Base-by-base conservation (phyloP, 2,113 vertebrate species). In the Brevimyrus niger region DNA sequence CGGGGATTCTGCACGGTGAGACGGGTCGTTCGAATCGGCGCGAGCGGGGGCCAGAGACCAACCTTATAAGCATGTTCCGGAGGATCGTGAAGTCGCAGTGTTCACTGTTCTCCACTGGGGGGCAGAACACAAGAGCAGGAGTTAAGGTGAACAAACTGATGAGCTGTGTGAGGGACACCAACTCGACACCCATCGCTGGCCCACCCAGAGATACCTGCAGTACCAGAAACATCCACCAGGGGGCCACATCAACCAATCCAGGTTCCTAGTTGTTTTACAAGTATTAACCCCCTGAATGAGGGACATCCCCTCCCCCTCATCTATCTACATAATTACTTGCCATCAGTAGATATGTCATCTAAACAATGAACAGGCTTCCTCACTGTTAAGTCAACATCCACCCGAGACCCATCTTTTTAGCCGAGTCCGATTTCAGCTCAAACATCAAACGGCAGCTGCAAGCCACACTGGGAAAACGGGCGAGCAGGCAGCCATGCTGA, bases 61-160 rank as follows among this genome's bases (percentile, higher is more conserved):
- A 98, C 98, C 98, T 97, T 96, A 99, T 99, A 89, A 98, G 97
- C 98, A 99, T 98, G 95, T 99, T 98, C 91, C 98, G 95, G 88
- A 99, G 96, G 93, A 99, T 98, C 89, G 97, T 98, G 93, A 99
- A 99, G 90, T 99, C 98, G 94, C 98, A 99, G 95, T 99, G 98
- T 85, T 99, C 98, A 73, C 97, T 96, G 15, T 99, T 99, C 94
- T 99, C 98, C 94, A 99, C 98, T 99, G 93, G 48, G 90, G 89
- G 92, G 88, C 89, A 92, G 91, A 87, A 10, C 58, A 8, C 11
- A 6, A n/a, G 83, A 38, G 10, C 7, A 27, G 53, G 15, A 42
- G 51, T 31, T n/a, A 23, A 31, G 69, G 69, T 11, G 11, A 38
- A 87, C n/a, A 88, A 23, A 69, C 87, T 10, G 19, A 61, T 3